Base-by-base conservation (phyloP, 2,888 invertebrate species). In the Lasioglossum malachurum region DNA sequence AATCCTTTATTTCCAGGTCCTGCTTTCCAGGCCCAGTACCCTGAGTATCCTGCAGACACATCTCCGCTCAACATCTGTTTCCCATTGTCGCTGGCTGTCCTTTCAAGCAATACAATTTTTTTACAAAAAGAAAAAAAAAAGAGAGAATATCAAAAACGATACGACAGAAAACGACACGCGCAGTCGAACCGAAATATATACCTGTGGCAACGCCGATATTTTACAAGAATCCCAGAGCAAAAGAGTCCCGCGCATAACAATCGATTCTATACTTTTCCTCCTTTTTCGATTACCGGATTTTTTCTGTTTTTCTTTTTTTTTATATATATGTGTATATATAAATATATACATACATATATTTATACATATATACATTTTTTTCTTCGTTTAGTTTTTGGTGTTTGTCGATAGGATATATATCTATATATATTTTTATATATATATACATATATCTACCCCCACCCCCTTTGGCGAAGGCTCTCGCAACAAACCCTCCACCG, bases 1-100 rank as follows among this genome's bases (percentile, higher is more conserved):
- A 95, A 94, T 94, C 95, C 95, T 95, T 95, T 95, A 92, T 95
- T 95, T 95, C 95, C 95, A 95, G 95, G 95, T 95, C 95, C 95
- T 95, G 95, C 92, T 91, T 94, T 95, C 95, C 95, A 95, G 95
- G 95, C 93, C 95, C 94, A 95, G 94, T 93, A 92, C 93, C 94
- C 94, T 92, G 93, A 94, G 94, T 92, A 94, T 95, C 94, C 95
- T 94, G 94, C 94, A 94, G 94, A 94, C 91, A 90, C 90, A 91
- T 94, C 94, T 94, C 94, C 94, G 95, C 91, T 94, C 92, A 93
- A 94, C 91, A 93, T 93, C 92, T 92, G 93, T 93, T 94, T 91
- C 85, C 83, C 67, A 85, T 91, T 92, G 93, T 92, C 93, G 93
- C 93, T 94, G 93, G 94, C 94, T 94, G 93, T 94, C 94, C 94